Base-by-base conservation (phyloP, 2,113 vertebrate species). In the western clawed frog (Xenopus tropicalis) region DNA sequence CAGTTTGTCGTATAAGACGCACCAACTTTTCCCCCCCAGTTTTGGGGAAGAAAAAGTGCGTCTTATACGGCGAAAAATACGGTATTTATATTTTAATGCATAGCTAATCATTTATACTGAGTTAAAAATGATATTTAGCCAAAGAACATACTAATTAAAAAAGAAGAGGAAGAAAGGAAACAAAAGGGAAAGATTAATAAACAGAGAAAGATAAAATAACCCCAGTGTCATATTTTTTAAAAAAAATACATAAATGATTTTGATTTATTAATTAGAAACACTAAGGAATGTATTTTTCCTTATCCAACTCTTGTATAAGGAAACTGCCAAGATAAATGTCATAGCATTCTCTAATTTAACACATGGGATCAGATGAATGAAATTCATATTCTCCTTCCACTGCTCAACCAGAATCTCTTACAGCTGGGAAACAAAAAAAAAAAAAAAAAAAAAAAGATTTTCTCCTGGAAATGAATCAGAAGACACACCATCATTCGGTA, bases 401-500 rank as follows among this genome's bases (percentile, higher is more conserved):
- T 4, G 86, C 80, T 83, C 81, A 78, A 70, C 81, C 37, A 80
- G 82, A 82, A 79, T 22, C 2, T 81, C 79, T 78, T 80, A 81
- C 78, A 79, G 48, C 82, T 86, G 70, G 81, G 79, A 86, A 91
- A 88, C 86, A 85, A 84, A 76, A 88, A 88, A 85, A 54, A n/a
- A 48, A 48, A 88, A 85, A 54, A n/a, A 48, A 48, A 48, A 48
- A 48, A 17, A 48, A 81, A 78, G 74, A 79, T 79, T 85, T 79
- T 77, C 78, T 85, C 77, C 80, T 89, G 87, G 85, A 88, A 85
- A 70, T 61, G 83, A 84, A 84, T 85, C 86, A 87, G 82, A 90
- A 85, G 84, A 83, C 86, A 91, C 86, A 85, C 13, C 78, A 29
- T 82, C 80, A 74, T 80, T 84, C 52, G 51, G 85, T 80, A 86